Evolutionary conservation across 1,140 invertebrate genomes (phyloP).

Genomic region (Elymnias hypermnestra): DNA sequence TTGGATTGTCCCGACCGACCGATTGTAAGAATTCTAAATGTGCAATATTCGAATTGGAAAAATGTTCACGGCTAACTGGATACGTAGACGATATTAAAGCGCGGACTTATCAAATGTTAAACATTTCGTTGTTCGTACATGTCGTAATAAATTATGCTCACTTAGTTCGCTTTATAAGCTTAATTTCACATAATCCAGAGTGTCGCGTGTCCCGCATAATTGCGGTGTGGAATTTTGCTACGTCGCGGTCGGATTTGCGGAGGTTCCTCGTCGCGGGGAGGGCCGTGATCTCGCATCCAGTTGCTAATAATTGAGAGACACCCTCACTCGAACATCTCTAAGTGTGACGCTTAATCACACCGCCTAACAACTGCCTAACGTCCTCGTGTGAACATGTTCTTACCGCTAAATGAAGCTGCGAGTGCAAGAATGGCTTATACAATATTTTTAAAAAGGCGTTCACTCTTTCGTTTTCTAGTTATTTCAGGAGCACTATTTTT

Average conservation of each 20-base stretch:
- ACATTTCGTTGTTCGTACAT: constrained; percentile 11
- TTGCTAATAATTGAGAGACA: constrained; percentile 65
- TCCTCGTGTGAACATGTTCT: constrained; percentile 35
- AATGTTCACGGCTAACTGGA: too few species aligned
- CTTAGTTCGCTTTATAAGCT: constrained; percentile 51
- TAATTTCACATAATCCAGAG: constrained; percentile 67
- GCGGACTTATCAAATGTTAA: too few species aligned
- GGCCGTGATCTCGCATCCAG: constrained; percentile 63
- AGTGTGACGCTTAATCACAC: constrained; percentile 67
- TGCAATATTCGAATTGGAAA: too few species aligned
- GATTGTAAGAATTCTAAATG: too few species aligned
- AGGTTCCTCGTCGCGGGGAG: constrained; percentile 18
- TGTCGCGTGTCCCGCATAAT: constrained; percentile 55
- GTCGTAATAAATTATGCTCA: constrained; percentile 44
- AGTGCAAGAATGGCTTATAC: too few species aligned
- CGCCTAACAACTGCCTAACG: constrained; percentile 53
- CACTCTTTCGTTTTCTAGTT: too few species aligned
- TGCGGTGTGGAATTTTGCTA: constrained; percentile 54
- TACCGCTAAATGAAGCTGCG: constrained; percentile 15
- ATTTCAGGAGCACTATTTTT: too few species aligned
- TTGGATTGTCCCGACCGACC: too few species aligned
- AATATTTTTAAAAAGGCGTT: too few species aligned
- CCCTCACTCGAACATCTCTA: constrained; percentile 30
- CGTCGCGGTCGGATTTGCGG: constrained; percentile 46
- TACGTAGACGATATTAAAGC: too few species aligned